Evolutionary conservation across 2,888 invertebrate species (phyloP), one percentile per base, ranked within the genome.

Genomic region (Aphrophora alni): DNA sequence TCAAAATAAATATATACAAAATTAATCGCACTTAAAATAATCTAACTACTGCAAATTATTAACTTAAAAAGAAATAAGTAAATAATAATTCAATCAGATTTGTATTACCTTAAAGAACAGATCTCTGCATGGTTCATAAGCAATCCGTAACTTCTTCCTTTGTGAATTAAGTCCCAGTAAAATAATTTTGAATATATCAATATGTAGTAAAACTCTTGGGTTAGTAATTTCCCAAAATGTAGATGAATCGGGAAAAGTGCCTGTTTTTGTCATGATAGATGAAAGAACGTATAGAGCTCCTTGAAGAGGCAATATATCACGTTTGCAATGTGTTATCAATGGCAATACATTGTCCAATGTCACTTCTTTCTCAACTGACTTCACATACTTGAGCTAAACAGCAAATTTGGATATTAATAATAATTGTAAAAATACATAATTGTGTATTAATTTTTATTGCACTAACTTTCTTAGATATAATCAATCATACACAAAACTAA

Each of bases 261-360:
- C 74, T 28, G 77, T 73, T 68, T 75, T 74, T 1, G 27, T 38
- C 14, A 75, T 75, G 14, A 81, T 27, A 38, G 68, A 68, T 17
- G 24, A 26, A 5, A 81, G 68, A 21, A 38, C 17, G 38, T 77
- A 74, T 44, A 77, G 25, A 38, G 72, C 24, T 10, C 72, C 73
- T 70, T 81, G 81, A n/a, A 73, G 69, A 0, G 81, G 81, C n/a
- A 77, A 38, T 24, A 38, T 74, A 0, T 27, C 73, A 1, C n/a
- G 17, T 8, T 38, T 24, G 75, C 75, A 75, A 24, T 51, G 14
- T 7, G 10, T 38, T 2, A 59, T 59, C 10, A 59, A 59, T 5
- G 51, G 25, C 25, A 75, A n/a, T 2, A 38, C 51, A 5, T 12
- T n/a, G 28, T 38, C 28, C 17, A 38, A 10, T 27, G 73, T 10